These are phyloP conservation scores for Drosophila algonquin DNA, from an alignment of 2,888 invertebrate species.

Conservation along the genomic window DNA sequence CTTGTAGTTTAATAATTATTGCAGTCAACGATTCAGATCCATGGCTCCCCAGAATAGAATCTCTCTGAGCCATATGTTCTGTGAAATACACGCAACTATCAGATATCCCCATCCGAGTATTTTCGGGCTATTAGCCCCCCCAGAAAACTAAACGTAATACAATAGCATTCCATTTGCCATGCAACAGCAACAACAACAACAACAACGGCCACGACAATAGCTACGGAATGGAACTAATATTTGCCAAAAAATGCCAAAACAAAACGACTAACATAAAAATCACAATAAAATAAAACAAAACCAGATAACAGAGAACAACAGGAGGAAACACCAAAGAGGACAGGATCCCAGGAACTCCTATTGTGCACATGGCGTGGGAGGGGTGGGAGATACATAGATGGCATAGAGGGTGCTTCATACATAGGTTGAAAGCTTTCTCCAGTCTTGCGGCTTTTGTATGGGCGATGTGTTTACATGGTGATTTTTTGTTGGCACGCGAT, in stretches of 20 bases:
- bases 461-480: constrained; percentile 60
- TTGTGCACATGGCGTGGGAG: constrained; percentile 30
- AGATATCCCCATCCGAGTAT: constrained; percentile 2
- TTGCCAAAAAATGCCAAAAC: constrained; percentile 66
- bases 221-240: constrained; percentile 67
- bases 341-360: constrained; percentile 15
- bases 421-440: constrained; percentile 62
- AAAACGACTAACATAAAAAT: constrained; percentile 64
- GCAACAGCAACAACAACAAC: constrained; percentile 1
- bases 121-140: constrained; percentile 27
- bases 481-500: constrained; percentile 80
- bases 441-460: constrained; percentile 31
- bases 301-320: constrained; percentile 23
- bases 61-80: no score
- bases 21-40: no score
- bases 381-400: not conserved
- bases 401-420: constrained; percentile 2
- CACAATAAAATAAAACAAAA: constrained; percentile 68
- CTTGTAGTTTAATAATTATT: no score
- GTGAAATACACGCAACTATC: not conserved
- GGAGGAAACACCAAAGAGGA: constrained; percentile 5
- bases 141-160: constrained; percentile 32
- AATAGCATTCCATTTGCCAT: constrained; percentile 55
- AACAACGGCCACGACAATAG: not conserved
- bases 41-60: not conserved